These are phyloP conservation scores for Drosophila cyrtoloma DNA, from an alignment of 2,888 invertebrate species.

Conservation along the genomic window DNA sequence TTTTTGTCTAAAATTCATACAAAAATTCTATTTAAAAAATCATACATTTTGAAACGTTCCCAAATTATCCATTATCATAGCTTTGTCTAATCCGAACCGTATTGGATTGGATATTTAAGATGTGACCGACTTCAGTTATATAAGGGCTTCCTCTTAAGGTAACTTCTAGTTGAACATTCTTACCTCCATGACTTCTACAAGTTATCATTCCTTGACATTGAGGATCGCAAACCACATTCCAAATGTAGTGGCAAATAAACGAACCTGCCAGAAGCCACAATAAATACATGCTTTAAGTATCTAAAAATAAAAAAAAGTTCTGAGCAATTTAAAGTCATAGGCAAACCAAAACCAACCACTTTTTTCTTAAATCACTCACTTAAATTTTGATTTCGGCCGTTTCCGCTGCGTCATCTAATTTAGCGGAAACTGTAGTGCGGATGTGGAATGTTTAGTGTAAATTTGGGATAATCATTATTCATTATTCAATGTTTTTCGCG, in stretches of 20 bases:
- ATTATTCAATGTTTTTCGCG: constrained; percentile 32
- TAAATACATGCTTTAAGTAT: background rate
- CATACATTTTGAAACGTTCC: background rate
- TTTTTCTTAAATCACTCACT: background rate
- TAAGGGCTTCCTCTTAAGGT: background rate
- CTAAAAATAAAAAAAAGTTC: background rate
- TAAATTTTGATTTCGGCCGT: background rate
- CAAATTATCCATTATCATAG: too few species aligned
- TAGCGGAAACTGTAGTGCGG: background rate
- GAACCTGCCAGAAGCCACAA: background rate
- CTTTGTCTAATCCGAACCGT: too few species aligned
- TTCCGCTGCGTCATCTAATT: background rate
- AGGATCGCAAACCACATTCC: background rate
- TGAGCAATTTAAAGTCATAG: background rate
- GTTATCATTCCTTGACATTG: background rate
- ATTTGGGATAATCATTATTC: constrained; percentile 84
- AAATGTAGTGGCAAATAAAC: background rate
- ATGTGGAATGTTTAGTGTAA: background rate
- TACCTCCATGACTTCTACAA: background rate
- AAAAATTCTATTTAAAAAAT: background rate
- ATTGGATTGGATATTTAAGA: too few species aligned
- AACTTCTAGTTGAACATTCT: background rate
- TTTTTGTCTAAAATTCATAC: background rate
- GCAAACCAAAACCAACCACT: background rate
- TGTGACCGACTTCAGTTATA: background rate